These are phyloP conservation scores for Zaprionus camerounensis DNA, from an alignment of 1,140 invertebrate genomes.

Conservation along the genomic window DNA sequence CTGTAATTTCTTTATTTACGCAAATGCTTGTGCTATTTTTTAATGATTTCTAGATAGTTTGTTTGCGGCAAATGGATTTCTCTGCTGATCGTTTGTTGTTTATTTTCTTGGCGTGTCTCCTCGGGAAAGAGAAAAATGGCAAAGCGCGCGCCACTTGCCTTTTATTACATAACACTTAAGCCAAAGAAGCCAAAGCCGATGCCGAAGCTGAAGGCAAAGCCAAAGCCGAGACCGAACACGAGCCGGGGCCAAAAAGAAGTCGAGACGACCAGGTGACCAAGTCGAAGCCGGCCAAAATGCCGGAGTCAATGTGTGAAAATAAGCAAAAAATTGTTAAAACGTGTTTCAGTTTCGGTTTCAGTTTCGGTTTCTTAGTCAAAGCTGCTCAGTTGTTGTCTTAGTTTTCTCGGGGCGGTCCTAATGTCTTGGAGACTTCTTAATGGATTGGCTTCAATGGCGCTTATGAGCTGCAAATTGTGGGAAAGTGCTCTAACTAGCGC, in stretches of 20 bases:
- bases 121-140: conserved; percentile 25
- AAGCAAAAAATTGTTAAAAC: conserved; percentile 75
- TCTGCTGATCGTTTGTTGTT: conserved; percentile 34
- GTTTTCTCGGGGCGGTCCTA: conserved; percentile 10
- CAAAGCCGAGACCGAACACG: conserved; percentile 14
- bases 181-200: conserved; percentile 49
- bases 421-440: conserved; percentile 62
- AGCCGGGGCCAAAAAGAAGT: conserved; percentile 33
- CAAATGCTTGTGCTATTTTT: conserved; percentile 76
- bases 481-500: conserved; percentile 40
- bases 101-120: conserved; percentile 34
- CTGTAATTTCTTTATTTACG: conserved; percentile 72
- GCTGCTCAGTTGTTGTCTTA: not conserved
- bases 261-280: conserved; percentile 65
- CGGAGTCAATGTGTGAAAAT: conserved; percentile 56
- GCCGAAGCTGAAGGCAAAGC: conserved; percentile 20
- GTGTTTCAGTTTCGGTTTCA: conserved; percentile 60
- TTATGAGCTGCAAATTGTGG: conserved; percentile 54
- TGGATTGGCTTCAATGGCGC: conserved; percentile 52
- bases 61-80: conserved; percentile 22
- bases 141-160: conserved; percentile 33
- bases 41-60: conserved; percentile 71
- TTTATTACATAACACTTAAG: conserved; percentile 67
- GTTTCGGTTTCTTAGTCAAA: conserved; percentile 15
- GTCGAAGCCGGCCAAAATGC: conserved; percentile 40